phyloP scores from a whole-genome alignment of 2,888 invertebrate genomes.

The Andrena trimmerana region DNA sequence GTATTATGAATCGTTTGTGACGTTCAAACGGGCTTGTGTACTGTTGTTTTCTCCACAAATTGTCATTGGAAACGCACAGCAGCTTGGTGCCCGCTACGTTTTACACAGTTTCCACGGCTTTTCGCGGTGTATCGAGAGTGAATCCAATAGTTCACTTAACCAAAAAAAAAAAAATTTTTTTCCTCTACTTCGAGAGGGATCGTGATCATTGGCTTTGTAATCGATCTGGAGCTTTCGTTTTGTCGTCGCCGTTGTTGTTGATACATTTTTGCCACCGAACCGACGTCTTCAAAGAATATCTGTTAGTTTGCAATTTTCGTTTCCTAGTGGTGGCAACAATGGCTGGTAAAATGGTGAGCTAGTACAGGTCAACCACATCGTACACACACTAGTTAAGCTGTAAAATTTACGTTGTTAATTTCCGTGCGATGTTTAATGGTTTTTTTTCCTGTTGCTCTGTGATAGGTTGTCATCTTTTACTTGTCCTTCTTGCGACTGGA shows the following conservation, averaged over 20 bases:
- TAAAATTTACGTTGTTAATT: slow-evolving; percentile 56
- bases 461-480: neutral
- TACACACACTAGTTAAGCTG: slow-evolving; percentile 63
- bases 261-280: slow-evolving; percentile 17
- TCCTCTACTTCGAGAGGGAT: neutral
- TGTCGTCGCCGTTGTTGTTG: slow-evolving; percentile 9
- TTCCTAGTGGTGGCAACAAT: slow-evolving; percentile 79
- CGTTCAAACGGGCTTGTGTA: slow-evolving; percentile 58
- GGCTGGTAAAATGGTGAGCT: slow-evolving; percentile 77
- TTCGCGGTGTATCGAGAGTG: neutral
- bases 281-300: slow-evolving; percentile 48
- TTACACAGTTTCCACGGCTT: neutral
- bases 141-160: slow-evolving; percentile 52
- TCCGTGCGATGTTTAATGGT: slow-evolving; percentile 23
- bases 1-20: slow-evolving; percentile 64
- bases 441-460: neutral
- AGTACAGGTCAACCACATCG: slow-evolving; percentile 80
- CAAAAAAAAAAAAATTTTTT: slow-evolving; percentile 57
- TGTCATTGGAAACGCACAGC: neutral
- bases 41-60: slow-evolving; percentile 26
- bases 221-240: slow-evolving; percentile 4
- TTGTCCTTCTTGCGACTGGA: neutral
- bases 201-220: neutral
- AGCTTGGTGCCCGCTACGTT: neutral
- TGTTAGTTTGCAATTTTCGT: slow-evolving; percentile 67